Evolutionary conservation across 2,113 vertebrate genomes (phyloP).

Genomic region (Malurus melanocephalus): DNA sequence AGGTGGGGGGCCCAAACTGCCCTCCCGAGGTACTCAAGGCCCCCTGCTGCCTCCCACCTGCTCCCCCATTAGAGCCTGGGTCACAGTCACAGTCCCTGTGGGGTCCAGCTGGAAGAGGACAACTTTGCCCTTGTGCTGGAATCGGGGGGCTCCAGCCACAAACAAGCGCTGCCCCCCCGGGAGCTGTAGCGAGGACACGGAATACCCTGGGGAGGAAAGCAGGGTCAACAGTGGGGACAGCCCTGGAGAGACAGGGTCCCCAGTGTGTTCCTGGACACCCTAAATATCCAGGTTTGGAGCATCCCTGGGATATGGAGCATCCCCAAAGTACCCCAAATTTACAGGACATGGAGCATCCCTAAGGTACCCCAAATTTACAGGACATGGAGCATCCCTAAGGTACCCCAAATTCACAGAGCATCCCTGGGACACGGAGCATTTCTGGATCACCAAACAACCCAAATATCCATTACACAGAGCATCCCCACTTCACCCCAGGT

Average conservation of each 20-base stretch:
- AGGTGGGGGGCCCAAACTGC: rapidly evolving
- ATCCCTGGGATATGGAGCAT: background rate
- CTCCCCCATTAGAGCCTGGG: slow-evolving; percentile 87
- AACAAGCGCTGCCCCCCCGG: slow-evolving; percentile 76
- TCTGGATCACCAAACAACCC: background rate
- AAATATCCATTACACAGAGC: background rate
- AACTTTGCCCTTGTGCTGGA: slow-evolving; percentile 95
- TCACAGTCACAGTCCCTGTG: slow-evolving; percentile 72
- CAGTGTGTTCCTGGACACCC: background rate
- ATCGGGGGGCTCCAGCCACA: slow-evolving; percentile 90
- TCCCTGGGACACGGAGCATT: background rate
- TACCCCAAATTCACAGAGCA: background rate
- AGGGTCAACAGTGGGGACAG: background rate
- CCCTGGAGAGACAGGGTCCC: background rate
- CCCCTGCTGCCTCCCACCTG: slow-evolving; percentile 71
- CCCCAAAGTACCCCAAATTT: too few relatives aligned
- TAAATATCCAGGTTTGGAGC: rapidly evolving
- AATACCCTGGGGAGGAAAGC: slow-evolving; percentile 77
- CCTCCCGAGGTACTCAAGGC: rapidly evolving
- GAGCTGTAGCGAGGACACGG: slow-evolving; percentile 85
- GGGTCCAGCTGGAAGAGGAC: slow-evolving; percentile 87
- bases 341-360: too few relatives aligned
- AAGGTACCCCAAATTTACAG: background rate
- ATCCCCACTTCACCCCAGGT: background rate
- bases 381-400: background rate